Evolutionary conservation across 2,113 vertebrate species (phyloP).

Genomic region (Gorsachius goisagi): DNA sequence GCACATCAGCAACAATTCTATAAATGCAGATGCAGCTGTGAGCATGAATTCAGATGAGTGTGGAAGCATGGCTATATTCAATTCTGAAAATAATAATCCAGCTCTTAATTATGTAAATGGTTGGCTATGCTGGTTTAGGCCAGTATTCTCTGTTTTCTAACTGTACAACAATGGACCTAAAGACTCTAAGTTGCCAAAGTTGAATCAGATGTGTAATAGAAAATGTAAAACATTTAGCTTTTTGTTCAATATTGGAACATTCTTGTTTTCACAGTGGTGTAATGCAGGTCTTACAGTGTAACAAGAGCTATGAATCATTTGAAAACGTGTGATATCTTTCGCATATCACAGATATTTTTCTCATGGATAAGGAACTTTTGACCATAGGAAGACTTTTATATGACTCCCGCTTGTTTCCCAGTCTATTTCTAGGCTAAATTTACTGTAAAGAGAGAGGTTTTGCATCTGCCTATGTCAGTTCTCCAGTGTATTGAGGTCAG

Average conservation of each 20-base stretch:
- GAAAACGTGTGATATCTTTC: conserved; percentile 31
- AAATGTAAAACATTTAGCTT: background rate
- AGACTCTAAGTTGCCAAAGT: background rate
- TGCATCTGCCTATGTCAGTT: conserved; percentile 35
- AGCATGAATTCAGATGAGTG: background rate
- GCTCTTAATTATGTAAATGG: background rate
- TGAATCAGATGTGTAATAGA: background rate
- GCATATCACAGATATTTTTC: background rate
- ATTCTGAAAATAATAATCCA: background rate
- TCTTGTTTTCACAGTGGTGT: conserved; percentile 48
- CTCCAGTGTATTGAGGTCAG: conserved; percentile 43
- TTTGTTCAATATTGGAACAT: conserved; percentile 36
- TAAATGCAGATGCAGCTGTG: background rate
- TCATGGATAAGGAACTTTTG: conserved; percentile 44
- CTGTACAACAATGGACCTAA: background rate
- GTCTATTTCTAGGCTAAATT: conserved; percentile 17
- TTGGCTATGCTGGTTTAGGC: background rate
- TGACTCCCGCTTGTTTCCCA: background rate
- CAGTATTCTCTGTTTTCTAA: background rate
- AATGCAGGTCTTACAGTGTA: conserved; percentile 26
- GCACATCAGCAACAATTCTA: background rate
- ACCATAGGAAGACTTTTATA: conserved; percentile 1
- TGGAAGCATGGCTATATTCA: background rate
- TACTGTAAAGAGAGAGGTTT: conserved; percentile 26
- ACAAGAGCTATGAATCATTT: background rate